Percentiles rank a stretch among this genome's conserved stretches.
phyloP scores from a whole-genome alignment of 2,888 invertebrate species.

The Platycheirus rosarum region DNA sequence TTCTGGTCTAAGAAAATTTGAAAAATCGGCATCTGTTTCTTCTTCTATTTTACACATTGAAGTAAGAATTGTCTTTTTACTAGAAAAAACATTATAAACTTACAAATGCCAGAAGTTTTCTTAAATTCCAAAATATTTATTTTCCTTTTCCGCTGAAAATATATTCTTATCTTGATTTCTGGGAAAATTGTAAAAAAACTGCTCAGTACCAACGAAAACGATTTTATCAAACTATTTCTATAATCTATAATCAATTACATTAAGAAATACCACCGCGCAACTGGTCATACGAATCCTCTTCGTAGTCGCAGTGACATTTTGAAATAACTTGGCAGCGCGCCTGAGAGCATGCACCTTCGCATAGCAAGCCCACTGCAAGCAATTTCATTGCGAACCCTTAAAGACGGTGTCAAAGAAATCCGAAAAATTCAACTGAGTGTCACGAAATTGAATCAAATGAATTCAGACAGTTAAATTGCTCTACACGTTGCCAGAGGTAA shows the following conservation, averaged over 20 bases:
- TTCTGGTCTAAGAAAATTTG: no score
- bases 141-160: neutral
- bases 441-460: slow-evolving; percentile 44
- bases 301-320: slow-evolving; percentile 11
- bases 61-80: no score
- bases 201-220: neutral
- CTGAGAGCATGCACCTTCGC: slow-evolving; percentile 17
- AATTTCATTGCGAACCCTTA: slow-evolving; percentile 4
- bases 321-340: no score
- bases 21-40: no score
- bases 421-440: slow-evolving; percentile 41
- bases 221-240: slow-evolving; percentile 25
- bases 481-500: neutral
- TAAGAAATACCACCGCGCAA: neutral
- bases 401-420: slow-evolving; percentile 23
- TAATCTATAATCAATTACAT: slow-evolving; percentile 37
- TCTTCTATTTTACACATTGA: no score
- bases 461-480: slow-evolving; percentile 10
- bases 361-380: neutral
- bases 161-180: slow-evolving; percentile 5
- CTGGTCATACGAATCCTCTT: neutral
- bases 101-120: no score
- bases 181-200: slow-evolving; percentile 11
- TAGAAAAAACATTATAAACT: no score
- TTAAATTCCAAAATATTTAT: no score